Percentiles rank a stretch among this genome's conserved stretches.
phyloP scores from a whole-genome alignment of 2,797 vertebrate species.

The Remorina albescens region DNA sequence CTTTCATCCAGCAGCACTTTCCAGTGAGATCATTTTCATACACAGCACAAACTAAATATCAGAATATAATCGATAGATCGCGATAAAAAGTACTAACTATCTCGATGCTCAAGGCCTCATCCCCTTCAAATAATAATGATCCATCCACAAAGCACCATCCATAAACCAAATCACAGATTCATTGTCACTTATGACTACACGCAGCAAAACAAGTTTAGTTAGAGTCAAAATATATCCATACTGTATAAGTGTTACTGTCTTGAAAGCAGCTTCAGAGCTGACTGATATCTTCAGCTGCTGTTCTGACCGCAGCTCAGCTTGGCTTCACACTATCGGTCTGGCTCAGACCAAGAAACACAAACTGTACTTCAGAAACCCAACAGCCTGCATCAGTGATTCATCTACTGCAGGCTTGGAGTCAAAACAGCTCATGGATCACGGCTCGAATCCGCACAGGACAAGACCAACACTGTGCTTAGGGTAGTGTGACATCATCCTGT shows the following conservation, averaged over 20 bases:
- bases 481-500: constrained; percentile 25
- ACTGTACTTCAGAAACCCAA: background rate
- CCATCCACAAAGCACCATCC: background rate
- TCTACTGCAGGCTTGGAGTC: constrained; percentile 6
- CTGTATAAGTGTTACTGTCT: background rate
- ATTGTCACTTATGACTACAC: background rate
- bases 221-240: background rate
- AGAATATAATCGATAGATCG: background rate
- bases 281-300: constrained; percentile 21
- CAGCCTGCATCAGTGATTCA: constrained; percentile 20
- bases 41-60: background rate
- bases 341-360: constrained; percentile 24
- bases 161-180: background rate
- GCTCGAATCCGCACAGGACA: constrained; percentile 10
- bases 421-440: constrained; percentile 14
- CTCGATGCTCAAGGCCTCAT: background rate
- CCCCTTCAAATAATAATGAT: background rate
- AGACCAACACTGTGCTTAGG: constrained; percentile 11
- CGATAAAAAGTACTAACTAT: background rate
- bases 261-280: constrained; percentile 2
- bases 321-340: constrained; percentile 29
- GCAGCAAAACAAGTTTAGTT: background rate
- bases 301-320: constrained; percentile 29
- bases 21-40: background rate
- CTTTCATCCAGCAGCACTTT: background rate